Conservation (phyloP, 2,797 vertebrate species). For the Acrossocheilus fasciatus region DNA sequence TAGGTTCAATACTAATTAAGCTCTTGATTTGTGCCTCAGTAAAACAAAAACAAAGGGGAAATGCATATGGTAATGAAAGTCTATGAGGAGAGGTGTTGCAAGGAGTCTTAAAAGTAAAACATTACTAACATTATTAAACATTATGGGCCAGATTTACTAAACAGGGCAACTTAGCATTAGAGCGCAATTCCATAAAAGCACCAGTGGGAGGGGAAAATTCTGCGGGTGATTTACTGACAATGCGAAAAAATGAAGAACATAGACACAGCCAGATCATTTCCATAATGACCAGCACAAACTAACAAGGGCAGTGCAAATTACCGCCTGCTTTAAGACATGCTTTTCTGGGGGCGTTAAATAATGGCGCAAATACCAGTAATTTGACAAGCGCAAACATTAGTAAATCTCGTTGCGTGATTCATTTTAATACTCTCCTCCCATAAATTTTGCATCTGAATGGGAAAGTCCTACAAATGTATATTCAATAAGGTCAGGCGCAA, state of each 20-base stretch:
- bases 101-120: not conserved
- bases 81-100: not conserved
- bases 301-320: not conserved
- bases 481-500: not conserved
- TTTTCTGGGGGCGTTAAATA: not conserved
- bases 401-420: not conserved
- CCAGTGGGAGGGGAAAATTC: not conserved
- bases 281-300: not conserved
- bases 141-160: not conserved
- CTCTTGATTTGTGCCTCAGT: not conserved
- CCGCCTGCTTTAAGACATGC: not conserved
- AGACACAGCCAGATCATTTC: not conserved
- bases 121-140: not conserved
- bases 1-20: not conserved
- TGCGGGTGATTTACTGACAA: not conserved
- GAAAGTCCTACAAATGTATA: not conserved
- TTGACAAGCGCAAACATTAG: not conserved
- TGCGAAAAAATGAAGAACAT: not conserved
- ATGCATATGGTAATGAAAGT: not conserved
- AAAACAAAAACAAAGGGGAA: not conserved
- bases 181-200: not conserved
- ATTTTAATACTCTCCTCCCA: not conserved
- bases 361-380: not conserved
- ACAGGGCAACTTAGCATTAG: not conserved
- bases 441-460: not conserved